Evolutionary conservation across 1,140 invertebrate genomes (phyloP), one percentile per base, ranked within the genome.

Genomic region (Hyles euphorbiae): DNA sequence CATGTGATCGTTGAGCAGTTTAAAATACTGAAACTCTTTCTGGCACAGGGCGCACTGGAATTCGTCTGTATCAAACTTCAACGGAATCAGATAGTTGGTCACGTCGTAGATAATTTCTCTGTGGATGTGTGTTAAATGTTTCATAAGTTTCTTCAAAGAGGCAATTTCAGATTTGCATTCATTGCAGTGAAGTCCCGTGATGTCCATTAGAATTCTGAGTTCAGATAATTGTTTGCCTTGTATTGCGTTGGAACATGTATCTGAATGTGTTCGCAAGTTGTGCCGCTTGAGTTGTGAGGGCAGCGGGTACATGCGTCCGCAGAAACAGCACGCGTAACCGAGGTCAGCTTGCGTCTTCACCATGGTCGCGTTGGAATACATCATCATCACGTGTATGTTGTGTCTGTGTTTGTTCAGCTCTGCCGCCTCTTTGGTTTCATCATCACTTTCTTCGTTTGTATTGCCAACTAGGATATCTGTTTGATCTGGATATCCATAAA

Each of bases 1-100:
- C 67, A 70, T 76, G 45, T 76, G 73, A 6, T 56, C 51, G 5
- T 12, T 33, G 32, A 67, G 40, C 12, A 46, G 33, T 36, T 63
- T 63, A 34, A 70, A 67, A 49, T 34, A n/a, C 6, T 51, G 8
- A 9, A 67, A 67, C 34, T 40, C 22, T 34, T 58, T 36, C 0
- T 32, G 9, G 22, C 67, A 70, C 5, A 58, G 5, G 3, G 45
- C 50, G n/a, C 67, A 69, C 5, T 22, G 11, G 3, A 62, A 47
- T 2, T 54, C n/a, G 3, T 68, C 50, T 1, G 46, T 54, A 4
- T 34, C 40, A 12, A 71, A 66, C 32, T 58, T 68, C 2, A 61
- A 61, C 3, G 59, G 59, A 7, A 61, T 34, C 4, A 61, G 50
- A 34, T 61, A 47, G 46, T 52, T 52, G 10, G n/a, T 36, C 3